Base-by-base conservation (phyloP, 2,888 invertebrate genomes). In the Lepidocyrtoides sp. region DNA sequence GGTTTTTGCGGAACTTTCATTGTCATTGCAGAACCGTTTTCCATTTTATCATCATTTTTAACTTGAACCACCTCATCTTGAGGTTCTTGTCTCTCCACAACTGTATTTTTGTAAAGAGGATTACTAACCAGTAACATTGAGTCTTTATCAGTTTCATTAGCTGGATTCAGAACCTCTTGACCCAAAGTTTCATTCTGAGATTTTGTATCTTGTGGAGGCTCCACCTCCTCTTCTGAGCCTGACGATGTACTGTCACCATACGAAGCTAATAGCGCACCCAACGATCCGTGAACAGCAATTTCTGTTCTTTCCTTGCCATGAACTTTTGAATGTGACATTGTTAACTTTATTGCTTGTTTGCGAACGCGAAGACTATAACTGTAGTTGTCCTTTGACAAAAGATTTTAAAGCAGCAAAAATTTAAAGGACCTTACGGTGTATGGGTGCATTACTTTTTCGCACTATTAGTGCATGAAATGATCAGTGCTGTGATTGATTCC, bases 211-310 rank as follows among this genome's bases (percentile, higher is more conserved):
- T n/a, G n/a, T n/a, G n/a, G n/a, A n/a, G n/a, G n/a, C n/a, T n/a
- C 54, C n/a, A 32, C 2, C 48, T 84, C 84, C 4, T 44, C 44
- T 1, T 44, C 72, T 10, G 72, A 72, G 0, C 41, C 60, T 1
- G 60, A 26, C 0, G 23, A 54, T 41, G 51, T n/a, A 20, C 51
- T 29, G n/a, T 41, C 63, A 20, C 66, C 87, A 88, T 88, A 88
- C 14, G 63, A 44, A 12, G 51, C 14, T 5, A 88, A 20, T 20
- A 88, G 36, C 20, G 66, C 48, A 1, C 79, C 87, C 2, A 88
- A 29, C 0, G 87, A 88, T 0, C 87, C 87, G 1, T 32, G 2
- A 32, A 81, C 77, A 5, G 29, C 60, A 3, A 8, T 20, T 10
- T n/a, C 41, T 5, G 1, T 26, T 0, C 29, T 14, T 29, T 79